Conservation (phyloP, 2,888 invertebrate genomes). For the Eremobia ochroleuca region DNA sequence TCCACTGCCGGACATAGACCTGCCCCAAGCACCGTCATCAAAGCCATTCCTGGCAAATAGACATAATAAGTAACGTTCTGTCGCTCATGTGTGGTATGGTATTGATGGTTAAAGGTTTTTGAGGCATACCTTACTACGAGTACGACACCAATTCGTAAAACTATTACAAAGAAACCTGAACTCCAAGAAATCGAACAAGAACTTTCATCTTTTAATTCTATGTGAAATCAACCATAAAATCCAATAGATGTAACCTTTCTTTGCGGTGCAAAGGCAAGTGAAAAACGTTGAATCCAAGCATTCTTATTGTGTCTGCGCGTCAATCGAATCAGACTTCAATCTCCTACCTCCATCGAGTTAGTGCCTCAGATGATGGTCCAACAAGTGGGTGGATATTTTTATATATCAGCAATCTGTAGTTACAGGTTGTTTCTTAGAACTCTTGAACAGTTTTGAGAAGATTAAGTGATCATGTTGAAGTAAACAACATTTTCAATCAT, state of each 20-base stretch:
- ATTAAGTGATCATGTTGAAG: neutral
- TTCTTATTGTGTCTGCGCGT: conserved; percentile 55
- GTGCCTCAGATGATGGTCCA: conserved; percentile 46
- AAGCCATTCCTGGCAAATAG: neutral
- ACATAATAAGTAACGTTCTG: neutral
- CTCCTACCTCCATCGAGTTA: conserved; percentile 67
- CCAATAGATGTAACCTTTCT: conserved; percentile 18
- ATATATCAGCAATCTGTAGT: neutral
- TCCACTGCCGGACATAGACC: neutral
- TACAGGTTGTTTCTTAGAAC: conserved; percentile 5
- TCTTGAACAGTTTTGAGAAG: neutral
- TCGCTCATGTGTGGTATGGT: neutral
- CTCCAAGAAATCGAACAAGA: neutral
- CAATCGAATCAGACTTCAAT: conserved; percentile 74
- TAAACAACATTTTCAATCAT: no score
- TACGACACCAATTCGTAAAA: neutral
- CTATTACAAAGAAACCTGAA: neutral
- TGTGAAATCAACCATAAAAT: conserved; percentile 15
- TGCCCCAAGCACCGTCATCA: neutral
- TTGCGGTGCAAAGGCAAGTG: conserved; percentile 17
- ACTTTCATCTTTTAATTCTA: neutral
- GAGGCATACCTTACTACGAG: neutral
- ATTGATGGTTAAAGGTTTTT: neutral
- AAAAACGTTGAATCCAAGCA: conserved; percentile 27
- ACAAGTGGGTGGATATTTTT: conserved; percentile 64